Base-by-base conservation (phyloP, 1,140 invertebrate species). In the Latrodectus geometricus region DNA sequence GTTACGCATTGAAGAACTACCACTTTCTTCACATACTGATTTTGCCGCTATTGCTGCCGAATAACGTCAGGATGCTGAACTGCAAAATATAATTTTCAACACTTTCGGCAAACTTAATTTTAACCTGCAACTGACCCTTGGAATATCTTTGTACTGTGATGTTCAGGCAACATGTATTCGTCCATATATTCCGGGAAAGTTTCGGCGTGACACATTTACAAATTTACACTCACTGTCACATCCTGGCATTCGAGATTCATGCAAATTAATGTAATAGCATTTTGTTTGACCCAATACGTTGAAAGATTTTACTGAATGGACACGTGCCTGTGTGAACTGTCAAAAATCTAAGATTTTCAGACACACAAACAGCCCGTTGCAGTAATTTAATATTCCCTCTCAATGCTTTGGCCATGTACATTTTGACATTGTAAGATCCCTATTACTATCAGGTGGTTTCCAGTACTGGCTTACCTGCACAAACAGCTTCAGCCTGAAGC, bases 281-380 rank as follows among this genome's bases (percentile, higher is more conserved):
- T 81, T 81, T 21, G 20, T 81, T 8, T 81, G 78, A 61, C 17
- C n/a, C 5, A 12, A n/a, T 8, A 81, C 73, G 17, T 12, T 50
- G 23, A 81, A 81, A 56, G 78, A 69, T 21, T 12, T 81, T 12
- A 35, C 66, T 12, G 8, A 9, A 12, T 81, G 78, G 78, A 52
- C 78, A 54, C 48, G 69, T 15, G 12, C 78, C 7, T 81, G 78
- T 81, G 73, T 81, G 7, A 61, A 21, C 5, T 81, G 78, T 11
- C 78, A 69, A 35, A 50, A 49, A 68, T 15, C 54, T 23, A 81
- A 81, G 48, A 23, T 81, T 12, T 50, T 7, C 20, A 12, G 78
- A 5, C 78, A 81, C 15, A 69, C 65, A 11, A 81, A 81, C 35
- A 52, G 48, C 17, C 78, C 78, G n/a, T 7, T 69, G 8, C 17